Percentiles rank a stretch among this genome's conserved stretches.
Conservation (phyloP, 2,888 invertebrate species). For the Anthophora plumipes region DNA sequence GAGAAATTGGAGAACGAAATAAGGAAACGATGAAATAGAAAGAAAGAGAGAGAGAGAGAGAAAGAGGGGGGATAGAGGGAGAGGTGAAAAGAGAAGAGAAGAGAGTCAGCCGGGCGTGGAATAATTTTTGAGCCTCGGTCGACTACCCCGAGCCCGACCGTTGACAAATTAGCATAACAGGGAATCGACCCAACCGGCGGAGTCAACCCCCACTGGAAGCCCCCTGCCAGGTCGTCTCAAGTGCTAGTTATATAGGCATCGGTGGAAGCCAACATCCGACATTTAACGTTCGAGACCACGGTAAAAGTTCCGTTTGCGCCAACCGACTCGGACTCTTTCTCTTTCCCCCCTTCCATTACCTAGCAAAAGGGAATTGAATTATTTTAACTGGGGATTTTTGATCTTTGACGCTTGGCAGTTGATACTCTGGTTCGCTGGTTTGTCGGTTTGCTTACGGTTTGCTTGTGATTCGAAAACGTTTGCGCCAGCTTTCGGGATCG, state of each 20-base stretch:
- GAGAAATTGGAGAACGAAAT: conserved; percentile 5
- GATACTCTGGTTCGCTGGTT: not conserved
- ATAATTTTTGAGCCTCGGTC: conserved; percentile 76
- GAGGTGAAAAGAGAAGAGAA: conserved; percentile 7
- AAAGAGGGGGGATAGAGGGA: not conserved
- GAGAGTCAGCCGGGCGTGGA: conserved; percentile 57
- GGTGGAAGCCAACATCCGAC: conserved; percentile 79
- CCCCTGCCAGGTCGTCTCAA: conserved; percentile 80
- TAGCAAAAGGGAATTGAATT: conserved; percentile 50
- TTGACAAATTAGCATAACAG: conserved; percentile 84
- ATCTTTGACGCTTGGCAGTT: conserved; percentile 17
- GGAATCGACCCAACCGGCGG: conserved; percentile 81
- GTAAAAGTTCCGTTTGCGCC: conserved; percentile 56
- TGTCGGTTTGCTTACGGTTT: not conserved
- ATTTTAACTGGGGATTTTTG: conserved; percentile 42
- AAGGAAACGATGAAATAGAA: conserved; percentile 6
- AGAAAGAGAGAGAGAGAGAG: conserved; percentile 5
- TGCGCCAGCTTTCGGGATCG: not conserved
- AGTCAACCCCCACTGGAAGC: conserved; percentile 79
- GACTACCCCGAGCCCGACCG: conserved; percentile 78
- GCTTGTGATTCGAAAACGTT: not conserved
- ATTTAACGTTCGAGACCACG: conserved; percentile 62
- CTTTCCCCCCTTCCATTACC: not conserved
- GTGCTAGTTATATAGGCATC: conserved; percentile 80
- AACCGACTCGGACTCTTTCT: not conserved